Percentiles rank a stretch among this genome's conserved stretches.
Evolutionary conservation across 2,797 vertebrate species (phyloP).

Genomic region (Monodelphis domestica): DNA sequence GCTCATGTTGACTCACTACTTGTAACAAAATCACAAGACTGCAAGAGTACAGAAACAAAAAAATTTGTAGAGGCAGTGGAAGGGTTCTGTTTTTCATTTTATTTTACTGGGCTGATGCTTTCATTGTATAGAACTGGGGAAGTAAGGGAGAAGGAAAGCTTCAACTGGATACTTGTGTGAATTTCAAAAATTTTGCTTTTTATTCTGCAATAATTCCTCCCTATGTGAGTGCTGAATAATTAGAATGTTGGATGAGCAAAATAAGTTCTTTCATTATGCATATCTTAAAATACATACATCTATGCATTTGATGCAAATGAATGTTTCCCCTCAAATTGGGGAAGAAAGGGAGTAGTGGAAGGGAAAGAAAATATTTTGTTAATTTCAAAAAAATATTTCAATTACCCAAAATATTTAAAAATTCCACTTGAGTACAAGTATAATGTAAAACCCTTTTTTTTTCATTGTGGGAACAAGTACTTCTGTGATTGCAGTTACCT

Average conservation of each 20-base stretch:
- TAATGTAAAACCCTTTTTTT: not conserved
- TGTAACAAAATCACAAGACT: not conserved
- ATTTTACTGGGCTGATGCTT: not conserved
- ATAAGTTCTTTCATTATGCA: not conserved
- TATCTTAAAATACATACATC: not conserved
- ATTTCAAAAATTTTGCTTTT: not conserved
- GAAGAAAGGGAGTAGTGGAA: not conserved
- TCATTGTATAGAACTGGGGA: too few species aligned
- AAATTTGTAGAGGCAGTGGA: not conserved
- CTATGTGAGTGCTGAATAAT: not conserved
- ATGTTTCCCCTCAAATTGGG: not conserved
- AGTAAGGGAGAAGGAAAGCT: not conserved
- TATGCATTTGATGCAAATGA: not conserved
- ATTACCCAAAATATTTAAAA: not conserved
- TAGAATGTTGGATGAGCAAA: not conserved
- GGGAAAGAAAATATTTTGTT: not conserved
- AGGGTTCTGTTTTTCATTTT: not conserved
- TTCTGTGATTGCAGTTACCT: not conserved
- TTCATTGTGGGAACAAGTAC: not conserved
- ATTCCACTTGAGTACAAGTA: not conserved
- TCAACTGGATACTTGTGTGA: not conserved
- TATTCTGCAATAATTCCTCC: not conserved
- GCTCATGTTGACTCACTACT: not conserved
- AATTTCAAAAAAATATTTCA: not conserved
- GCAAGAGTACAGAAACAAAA: not conserved